These are phyloP conservation scores for Camptogramma bilineatum DNA, from an alignment of 2,888 invertebrate species.

Conservation along the genomic window DNA sequence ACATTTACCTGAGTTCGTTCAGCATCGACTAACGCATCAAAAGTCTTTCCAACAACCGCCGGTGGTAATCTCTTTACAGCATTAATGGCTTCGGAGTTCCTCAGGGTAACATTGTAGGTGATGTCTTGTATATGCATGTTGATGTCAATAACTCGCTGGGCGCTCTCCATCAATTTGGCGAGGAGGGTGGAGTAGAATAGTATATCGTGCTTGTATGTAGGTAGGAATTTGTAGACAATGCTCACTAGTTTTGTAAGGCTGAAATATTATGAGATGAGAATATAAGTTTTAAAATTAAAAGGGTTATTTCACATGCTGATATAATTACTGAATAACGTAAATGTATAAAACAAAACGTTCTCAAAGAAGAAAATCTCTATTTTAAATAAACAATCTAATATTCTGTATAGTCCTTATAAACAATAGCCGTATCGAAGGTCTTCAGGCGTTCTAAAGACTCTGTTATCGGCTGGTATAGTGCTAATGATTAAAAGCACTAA, in stretches of 20 bases:
- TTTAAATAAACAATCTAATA: neutral
- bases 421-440: too few species aligned
- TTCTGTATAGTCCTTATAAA: neutral
- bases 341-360: too few species aligned
- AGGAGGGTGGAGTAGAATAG: slow-evolving; percentile 74
- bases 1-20: slow-evolving; percentile 72
- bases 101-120: slow-evolving; percentile 69
- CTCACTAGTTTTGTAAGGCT: slow-evolving; percentile 69
- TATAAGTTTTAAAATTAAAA: neutral
- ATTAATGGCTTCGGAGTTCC: slow-evolving; percentile 68
- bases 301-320: too few species aligned
- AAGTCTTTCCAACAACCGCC: slow-evolving; percentile 62
- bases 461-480: too few species aligned
- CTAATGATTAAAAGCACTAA: too few species aligned
- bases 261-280: slow-evolving; percentile 35
- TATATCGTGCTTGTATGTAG: slow-evolving; percentile 65
- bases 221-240: slow-evolving; percentile 66
- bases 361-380: too few species aligned
- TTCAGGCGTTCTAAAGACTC: too few species aligned
- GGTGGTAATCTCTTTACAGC: slow-evolving; percentile 62
- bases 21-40: slow-evolving; percentile 76
- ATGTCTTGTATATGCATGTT: slow-evolving; percentile 76
- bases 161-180: slow-evolving; percentile 71
- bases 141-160: slow-evolving; percentile 63
- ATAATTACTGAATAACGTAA: too few species aligned